Percentiles rank a stretch among this genome's conserved stretches.
phyloP scores from a whole-genome alignment of 2,888 invertebrate genomes.

The Tupiocoris notatus region DNA sequence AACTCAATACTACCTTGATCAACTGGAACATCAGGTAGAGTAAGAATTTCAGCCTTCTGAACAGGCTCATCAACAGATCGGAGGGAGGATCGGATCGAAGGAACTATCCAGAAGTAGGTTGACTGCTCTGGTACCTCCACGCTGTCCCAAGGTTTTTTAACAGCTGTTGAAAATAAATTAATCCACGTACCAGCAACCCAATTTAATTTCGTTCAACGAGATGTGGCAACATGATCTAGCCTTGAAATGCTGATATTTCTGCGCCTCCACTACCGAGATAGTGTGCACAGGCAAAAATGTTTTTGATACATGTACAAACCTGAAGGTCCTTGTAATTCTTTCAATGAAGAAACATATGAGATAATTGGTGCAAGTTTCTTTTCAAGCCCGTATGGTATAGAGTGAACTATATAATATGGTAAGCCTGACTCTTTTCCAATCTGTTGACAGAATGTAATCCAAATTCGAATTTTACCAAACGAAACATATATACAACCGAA shows the following conservation, averaged over 20 bases:
- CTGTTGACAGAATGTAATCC: too few species aligned
- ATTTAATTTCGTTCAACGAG: too few species aligned
- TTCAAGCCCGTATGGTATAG: conserved; percentile 1
- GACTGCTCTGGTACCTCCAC: not conserved
- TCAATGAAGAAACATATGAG: not conserved
- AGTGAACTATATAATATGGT: conserved; percentile 4
- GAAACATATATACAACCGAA: too few species aligned
- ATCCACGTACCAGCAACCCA: too few species aligned
- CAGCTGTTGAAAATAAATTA: too few species aligned
- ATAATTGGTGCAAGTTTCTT: conserved; percentile 11
- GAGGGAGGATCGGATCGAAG: not conserved
- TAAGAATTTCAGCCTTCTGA: not conserved
- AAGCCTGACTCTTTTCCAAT: not conserved
- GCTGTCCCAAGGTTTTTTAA: conserved; percentile 13
- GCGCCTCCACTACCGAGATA: too few species aligned
- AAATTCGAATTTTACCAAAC: too few species aligned
- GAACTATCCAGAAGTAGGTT: conserved; percentile 33
- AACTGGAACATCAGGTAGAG: not conserved
- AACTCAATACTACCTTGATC: too few species aligned
- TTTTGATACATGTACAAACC: too few species aligned
- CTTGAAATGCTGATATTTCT: too few species aligned
- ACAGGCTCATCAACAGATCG: not conserved
- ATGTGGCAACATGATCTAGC: too few species aligned
- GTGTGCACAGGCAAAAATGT: too few species aligned
- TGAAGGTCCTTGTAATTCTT: conserved; percentile 7